Percentiles rank a stretch among this genome's conserved stretches.
Evolutionary conservation across 2,113 vertebrate species (phyloP).

Genomic region (Lycaon pictus): DNA sequence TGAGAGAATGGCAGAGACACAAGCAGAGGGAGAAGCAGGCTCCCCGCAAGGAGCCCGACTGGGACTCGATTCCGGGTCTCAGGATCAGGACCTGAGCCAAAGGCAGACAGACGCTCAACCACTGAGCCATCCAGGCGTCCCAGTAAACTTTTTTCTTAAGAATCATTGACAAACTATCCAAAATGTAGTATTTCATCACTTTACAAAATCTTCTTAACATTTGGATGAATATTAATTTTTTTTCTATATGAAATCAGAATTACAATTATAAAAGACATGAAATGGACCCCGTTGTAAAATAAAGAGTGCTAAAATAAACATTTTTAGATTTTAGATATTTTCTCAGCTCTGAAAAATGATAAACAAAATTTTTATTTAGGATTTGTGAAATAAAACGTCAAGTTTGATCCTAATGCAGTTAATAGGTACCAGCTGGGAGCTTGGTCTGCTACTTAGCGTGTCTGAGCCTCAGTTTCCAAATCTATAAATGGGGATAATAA

Average conservation of each 20-base stretch:
- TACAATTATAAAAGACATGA: background rate
- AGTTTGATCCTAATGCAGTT: background rate
- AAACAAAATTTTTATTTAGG: background rate
- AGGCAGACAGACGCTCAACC: no score
- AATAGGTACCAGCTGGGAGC: background rate
- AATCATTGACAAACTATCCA: background rate
- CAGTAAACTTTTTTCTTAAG: background rate
- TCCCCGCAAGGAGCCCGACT: no score
- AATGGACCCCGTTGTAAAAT: background rate
- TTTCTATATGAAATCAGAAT: constrained; percentile 4
- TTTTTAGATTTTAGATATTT: background rate
- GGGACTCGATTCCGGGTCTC: no score
- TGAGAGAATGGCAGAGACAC: no score
- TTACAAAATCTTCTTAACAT: constrained; percentile 8
- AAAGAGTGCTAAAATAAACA: background rate
- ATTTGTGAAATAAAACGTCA: background rate
- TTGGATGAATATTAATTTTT: background rate
- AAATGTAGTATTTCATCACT: background rate
- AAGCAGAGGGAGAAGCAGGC: no score
- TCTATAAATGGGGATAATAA: background rate
- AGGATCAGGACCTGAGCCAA: no score
- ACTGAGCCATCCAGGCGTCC: no score
- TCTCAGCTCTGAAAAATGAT: background rate
- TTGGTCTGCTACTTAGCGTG: background rate
- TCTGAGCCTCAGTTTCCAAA: background rate